Percentiles rank a stretch among this genome's conserved stretches.
phyloP scores from a whole-genome alignment of 2,797 vertebrate species.

The Coranthus polyacanthus region DNA sequence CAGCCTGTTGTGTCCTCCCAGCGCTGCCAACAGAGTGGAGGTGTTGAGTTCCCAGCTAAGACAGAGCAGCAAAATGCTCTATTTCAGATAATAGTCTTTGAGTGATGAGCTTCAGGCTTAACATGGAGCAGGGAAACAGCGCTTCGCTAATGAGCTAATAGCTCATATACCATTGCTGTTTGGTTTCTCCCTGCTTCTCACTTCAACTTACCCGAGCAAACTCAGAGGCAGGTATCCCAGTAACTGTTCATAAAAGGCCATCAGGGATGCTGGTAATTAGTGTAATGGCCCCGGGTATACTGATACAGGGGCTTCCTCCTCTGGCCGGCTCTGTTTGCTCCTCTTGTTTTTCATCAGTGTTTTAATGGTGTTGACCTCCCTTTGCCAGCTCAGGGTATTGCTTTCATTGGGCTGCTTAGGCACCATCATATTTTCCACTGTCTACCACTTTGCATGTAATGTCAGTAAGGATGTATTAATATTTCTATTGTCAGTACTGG shows the following conservation, averaged over 20 bases:
- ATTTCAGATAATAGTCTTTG: constrained; percentile 29
- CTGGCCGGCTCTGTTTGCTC: constrained; percentile 71
- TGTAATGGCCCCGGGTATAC: constrained; percentile 68
- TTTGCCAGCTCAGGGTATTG: constrained; percentile 46
- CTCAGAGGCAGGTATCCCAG: constrained; percentile 58
- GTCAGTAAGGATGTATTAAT: neutral
- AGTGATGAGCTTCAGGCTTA: constrained; percentile 26
- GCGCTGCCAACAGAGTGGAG: constrained; percentile 16
- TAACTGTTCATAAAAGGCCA: constrained; percentile 63
- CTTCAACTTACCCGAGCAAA: constrained; percentile 22
- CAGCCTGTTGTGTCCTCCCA: constrained; percentile 10
- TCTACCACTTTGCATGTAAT: neutral
- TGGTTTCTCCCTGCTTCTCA: constrained; percentile 20
- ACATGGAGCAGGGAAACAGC: constrained; percentile 27
- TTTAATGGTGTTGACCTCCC: constrained; percentile 54
- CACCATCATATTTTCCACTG: constrained; percentile 49
- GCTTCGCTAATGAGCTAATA: constrained; percentile 44
- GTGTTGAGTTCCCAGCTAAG: constrained; percentile 44
- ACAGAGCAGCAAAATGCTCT: constrained; percentile 33
- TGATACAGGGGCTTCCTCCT: constrained; percentile 69
- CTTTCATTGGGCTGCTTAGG: constrained; percentile 55
- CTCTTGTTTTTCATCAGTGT: constrained; percentile 73
- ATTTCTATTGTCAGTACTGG: neutral
- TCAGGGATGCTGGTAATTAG: constrained; percentile 62
- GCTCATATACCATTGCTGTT: constrained; percentile 33